Evolutionary conservation across 1,140 invertebrate species (phyloP).

Genomic region (Halyomorpha halys): DNA sequence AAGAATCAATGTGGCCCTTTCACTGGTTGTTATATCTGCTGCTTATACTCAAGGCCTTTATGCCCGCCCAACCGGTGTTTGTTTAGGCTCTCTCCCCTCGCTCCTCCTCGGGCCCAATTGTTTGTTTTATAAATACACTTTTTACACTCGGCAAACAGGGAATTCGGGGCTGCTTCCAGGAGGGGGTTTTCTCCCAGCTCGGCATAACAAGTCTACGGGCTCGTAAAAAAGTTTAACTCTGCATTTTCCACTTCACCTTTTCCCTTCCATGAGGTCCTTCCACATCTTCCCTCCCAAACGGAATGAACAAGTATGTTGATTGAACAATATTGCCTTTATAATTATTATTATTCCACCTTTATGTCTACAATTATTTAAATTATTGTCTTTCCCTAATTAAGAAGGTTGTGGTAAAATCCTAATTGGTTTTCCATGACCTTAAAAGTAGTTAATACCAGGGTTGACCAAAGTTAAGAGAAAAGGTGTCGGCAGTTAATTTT

Average conservation of each 20-base stretch:
- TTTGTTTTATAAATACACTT: conserved; percentile 27
- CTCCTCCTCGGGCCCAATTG: conserved; percentile 11
- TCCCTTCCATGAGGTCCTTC: neutral
- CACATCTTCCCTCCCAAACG: too few relatives aligned
- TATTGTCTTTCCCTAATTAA: too few relatives aligned
- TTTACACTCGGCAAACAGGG: conserved; percentile 23
- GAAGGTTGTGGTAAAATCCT: too few relatives aligned
- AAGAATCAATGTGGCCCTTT: conserved; percentile 3
- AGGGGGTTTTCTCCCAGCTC: neutral
- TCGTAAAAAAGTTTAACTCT: conserved; percentile 3
- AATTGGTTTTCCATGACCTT: too few relatives aligned
- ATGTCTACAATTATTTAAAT: too few relatives aligned
- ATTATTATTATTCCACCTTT: too few relatives aligned
- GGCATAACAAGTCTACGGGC: neutral
- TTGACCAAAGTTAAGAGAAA: too few relatives aligned
- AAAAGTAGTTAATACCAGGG: too few relatives aligned
- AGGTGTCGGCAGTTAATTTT: too few relatives aligned
- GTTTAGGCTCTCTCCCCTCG: conserved; percentile 20
- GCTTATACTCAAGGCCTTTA: conserved; percentile 18
- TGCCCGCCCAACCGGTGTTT: conserved; percentile 10
- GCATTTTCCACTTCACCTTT: conserved; percentile 1
- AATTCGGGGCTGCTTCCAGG: conserved; percentile 19
- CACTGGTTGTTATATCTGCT: conserved; percentile 15
- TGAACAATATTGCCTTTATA: too few relatives aligned
- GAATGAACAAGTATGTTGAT: too few relatives aligned